Evolutionary conservation across 1,140 invertebrate genomes (phyloP), one percentile per base, ranked within the genome.

Genomic region (Venustaconcha ellipsiformis): DNA sequence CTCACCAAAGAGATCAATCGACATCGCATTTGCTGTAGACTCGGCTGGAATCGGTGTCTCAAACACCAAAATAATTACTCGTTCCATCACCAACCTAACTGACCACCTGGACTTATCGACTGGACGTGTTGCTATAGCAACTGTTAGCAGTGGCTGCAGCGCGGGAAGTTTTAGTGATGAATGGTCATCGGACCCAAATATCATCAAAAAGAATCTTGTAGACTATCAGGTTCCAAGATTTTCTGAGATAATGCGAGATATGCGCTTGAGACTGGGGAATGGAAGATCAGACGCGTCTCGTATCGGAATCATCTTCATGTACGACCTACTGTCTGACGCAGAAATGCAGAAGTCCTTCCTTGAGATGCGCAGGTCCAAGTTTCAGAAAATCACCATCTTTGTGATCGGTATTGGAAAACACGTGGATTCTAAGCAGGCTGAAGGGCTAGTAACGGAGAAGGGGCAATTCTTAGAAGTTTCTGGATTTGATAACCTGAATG

Each of bases 11-110:
- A 20, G 57, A 23, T n/a, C 60, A 14, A 48, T 70, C 5, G 74
- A 76, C 57, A 57, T 76, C 26, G 74, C 70, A 26, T 76, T 76
- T 58, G 74, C 74, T 26, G 67, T 76, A 1, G 74, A 76, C 55
- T 67, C 67, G 14, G 74, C 74, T 18, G 69, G 60, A 20, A 70
- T 76, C 11, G 74, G 74, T 14, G 60, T 58, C 17, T 56, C 48
- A 8, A 76, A 76, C 26, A 58, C 74, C 13, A 69, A 69, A n/a
- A 23, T 57, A 55, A 62, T 76, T 17, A 67, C 67, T 12, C 48
- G 59, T 14, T 76, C 70, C 26, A 74, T 74, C 23, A 58, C 57
- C 20, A 74, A 74, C 57, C 20, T 74, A 17, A 67, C 57, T 55
- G 57, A 68, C 11, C 64, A 63, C 0, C 18, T 74, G 11, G 58